A percentile compares a stretch with the other conserved stretches of the same genome.
These are phyloP conservation scores for Melozone crissalis DNA, from an alignment of 2,113 vertebrate genomes.

Conservation along the genomic window DNA sequence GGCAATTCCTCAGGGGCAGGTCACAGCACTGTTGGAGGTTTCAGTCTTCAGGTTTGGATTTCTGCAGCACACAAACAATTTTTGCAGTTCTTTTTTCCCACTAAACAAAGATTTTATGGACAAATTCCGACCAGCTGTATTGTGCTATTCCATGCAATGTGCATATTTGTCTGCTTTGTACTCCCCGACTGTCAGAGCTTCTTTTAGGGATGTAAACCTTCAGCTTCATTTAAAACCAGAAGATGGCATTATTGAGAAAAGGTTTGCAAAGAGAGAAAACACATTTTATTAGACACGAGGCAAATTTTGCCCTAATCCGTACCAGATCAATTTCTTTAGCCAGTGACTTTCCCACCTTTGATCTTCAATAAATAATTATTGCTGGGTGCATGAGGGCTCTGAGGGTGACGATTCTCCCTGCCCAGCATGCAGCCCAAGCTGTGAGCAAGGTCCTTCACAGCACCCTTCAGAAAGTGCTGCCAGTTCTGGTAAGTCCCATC, in stretches of 20 bases:
- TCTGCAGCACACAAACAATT: not conserved
- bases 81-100: not conserved
- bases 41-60: not conserved
- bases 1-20: rapidly evolving
- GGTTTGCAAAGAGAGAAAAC: not conserved
- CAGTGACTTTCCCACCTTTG: not conserved
- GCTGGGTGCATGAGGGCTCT: rapidly evolving
- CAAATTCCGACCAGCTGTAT: not conserved
- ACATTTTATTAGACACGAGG: not conserved
- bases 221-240: not conserved
- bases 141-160: not conserved
- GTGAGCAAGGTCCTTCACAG: conserved; percentile 61
- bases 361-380: not conserved
- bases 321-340: not conserved
- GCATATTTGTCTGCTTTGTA: not conserved
- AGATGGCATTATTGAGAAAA: conserved; percentile 49
- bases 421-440: conserved; percentile 31
- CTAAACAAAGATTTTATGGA: not conserved
- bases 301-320: not conserved
- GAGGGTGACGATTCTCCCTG: not conserved
- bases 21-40: rapidly evolving
- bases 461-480: conserved; percentile 66
- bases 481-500: conserved; percentile 16
- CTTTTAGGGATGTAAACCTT: not conserved
- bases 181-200: not conserved